Conservation (phyloP, 2,888 invertebrate genomes). For the Neuroscelio doddi region DNA sequence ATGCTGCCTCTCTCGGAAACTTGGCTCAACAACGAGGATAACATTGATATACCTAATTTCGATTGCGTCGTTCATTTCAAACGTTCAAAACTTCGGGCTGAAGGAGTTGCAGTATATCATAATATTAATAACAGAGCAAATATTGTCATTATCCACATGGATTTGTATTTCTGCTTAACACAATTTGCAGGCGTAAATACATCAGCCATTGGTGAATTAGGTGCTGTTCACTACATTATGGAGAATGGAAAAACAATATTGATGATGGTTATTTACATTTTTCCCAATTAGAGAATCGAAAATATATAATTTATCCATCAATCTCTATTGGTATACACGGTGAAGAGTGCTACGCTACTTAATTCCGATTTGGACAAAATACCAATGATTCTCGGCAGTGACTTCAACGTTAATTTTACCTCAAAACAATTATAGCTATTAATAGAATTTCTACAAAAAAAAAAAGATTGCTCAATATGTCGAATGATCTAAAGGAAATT, state of each 20-base stretch:
- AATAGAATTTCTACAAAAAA: not conserved
- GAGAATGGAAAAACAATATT: conserved; percentile 2
- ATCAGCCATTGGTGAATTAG: conserved; percentile 3
- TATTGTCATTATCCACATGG: conserved; percentile 1
- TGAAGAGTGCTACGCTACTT: not conserved
- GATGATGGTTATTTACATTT: conserved; percentile 19
- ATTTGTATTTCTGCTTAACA: not conserved
- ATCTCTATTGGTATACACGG: not conserved
- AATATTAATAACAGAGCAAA: conserved; percentile 1
- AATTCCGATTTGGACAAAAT: not conserved
- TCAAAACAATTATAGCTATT: not conserved
- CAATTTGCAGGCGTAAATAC: not conserved
- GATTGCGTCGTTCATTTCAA: conserved; percentile 17
- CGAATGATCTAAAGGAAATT: conserved; percentile 3
- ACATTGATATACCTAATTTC: conserved; percentile 16
- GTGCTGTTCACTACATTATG: not conserved
- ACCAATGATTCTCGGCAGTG: conserved; percentile 2
- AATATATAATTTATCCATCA: conserved; percentile 7
- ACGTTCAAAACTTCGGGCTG: conserved; percentile 9
- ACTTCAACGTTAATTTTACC: conserved; percentile 1
- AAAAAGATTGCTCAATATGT: not conserved
- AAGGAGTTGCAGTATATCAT: conserved; percentile 14
- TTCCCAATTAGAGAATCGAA: conserved; percentile 10
- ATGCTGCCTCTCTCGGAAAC: conserved; percentile 19
- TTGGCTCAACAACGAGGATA: conserved; percentile 8